phyloP scores from a whole-genome alignment of 2,797 vertebrate genomes.

The Pyrocephalus nanus region DNA sequence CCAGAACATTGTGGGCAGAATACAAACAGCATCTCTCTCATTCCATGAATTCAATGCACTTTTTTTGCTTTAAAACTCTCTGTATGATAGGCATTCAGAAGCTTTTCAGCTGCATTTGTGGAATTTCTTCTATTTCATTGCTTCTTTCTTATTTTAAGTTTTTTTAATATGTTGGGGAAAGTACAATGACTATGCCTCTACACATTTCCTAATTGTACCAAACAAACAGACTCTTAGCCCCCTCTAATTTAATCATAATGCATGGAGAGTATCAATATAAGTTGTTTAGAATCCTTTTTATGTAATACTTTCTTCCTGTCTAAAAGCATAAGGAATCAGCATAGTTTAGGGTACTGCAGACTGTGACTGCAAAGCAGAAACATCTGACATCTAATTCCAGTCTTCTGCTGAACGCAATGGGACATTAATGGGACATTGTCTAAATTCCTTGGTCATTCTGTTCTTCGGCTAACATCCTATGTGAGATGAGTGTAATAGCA shows the following conservation, averaged over 20 bases:
- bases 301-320: background rate
- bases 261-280: background rate
- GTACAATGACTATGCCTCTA: background rate
- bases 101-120: background rate
- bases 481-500: background rate
- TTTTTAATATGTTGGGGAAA: background rate
- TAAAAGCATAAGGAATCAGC: background rate
- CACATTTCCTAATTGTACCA: background rate
- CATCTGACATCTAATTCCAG: background rate
- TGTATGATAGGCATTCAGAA: background rate
- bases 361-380: background rate
- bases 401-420: background rate
- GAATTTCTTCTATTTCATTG: background rate
- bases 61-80: background rate
- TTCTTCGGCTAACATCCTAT: background rate
- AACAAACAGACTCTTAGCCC: background rate
- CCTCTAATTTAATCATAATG: background rate
- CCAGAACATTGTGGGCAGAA: slow-evolving; percentile 62
- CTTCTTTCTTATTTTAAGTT: background rate
- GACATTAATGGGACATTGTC: background rate
- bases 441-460: slow-evolving; percentile 14
- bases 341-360: background rate
- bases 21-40: slow-evolving; percentile 55
- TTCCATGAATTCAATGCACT: slow-evolving; percentile 26
- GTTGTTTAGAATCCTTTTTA: background rate